Evolutionary conservation across 2,113 vertebrate genomes (phyloP), one percentile per base, ranked within the genome.

Genomic region (Tursiops truncatus): DNA sequence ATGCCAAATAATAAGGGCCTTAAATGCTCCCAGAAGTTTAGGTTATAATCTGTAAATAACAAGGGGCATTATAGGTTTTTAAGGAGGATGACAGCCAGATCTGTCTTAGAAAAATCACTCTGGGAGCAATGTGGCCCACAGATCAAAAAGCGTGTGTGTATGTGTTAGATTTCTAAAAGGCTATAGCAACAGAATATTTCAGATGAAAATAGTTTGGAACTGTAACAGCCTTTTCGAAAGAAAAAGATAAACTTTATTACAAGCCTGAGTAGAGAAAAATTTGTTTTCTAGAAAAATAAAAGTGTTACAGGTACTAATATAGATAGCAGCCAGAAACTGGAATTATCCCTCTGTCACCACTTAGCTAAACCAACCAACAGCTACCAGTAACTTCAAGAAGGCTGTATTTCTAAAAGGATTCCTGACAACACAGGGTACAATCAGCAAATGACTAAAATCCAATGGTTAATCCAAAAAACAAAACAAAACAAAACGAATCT

Each of bases 11-110:
- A 68, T 80, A 92, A 97, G 25, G 10, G 62, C 56, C 56, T 91
- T 56, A 85, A 73, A 85, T 26, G 38, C n/a, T 58, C 33, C 50
- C 73, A 28, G 15, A 94, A 74, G 44, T 77, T 88, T 73, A 85
- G 38, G 31, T 70, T 88, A 77, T 9, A 89, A 38, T 90, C 60
- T 96, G 56, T 82, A 91, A 91, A 79, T n/a, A 76, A 89, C 56
- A 56, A 65, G 50, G 3, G 4, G 44, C 56, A 88, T 15, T 47
- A 3, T 2, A 21, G 14, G 73, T 94, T 93, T 95, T 95, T 76
- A 92, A 67, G 81, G 28, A 83, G n/a, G 73, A 86, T 50, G 58
- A 70, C 13, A 89, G 60, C 23, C 58, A 88, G 28, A 20, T 68
- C 20, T 50, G 63, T 58, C 81, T 93, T 77, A 50, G 65, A 67